A percentile compares a stretch with the other conserved stretches of the same genome.
Conservation (phyloP, 2,888 invertebrate genomes). For the Melinaea menophilus region DNA sequence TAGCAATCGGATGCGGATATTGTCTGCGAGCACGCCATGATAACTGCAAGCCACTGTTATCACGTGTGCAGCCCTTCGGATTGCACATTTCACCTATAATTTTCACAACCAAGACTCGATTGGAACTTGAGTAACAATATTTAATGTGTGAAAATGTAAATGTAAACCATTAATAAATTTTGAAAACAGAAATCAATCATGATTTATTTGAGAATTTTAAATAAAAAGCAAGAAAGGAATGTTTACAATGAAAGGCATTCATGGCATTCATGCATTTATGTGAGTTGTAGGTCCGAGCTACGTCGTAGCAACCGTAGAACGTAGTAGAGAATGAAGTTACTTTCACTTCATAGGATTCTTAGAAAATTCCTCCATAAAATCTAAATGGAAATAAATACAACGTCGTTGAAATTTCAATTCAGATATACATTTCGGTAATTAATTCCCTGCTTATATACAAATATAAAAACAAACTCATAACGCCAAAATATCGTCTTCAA, state of each 20-base stretch:
- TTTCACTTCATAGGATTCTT: constrained; percentile 49
- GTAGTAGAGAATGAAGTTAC: constrained; percentile 70
- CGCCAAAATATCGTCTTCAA: no score
- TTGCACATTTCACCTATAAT: neutral
- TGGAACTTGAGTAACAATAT: no score
- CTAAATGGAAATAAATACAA: neutral
- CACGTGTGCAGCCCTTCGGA: constrained; percentile 12
- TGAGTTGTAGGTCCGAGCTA: constrained; percentile 50
- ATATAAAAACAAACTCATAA: no score
- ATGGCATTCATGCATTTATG: constrained; percentile 40
- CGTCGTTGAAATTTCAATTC: neutral
- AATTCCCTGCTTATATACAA: neutral
- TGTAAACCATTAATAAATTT: no score
- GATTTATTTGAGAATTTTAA: neutral
- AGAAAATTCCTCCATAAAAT: neutral
- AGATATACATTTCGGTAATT: no score
- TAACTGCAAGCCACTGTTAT: constrained; percentile 21
- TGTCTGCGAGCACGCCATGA: constrained; percentile 36
- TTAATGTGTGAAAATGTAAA: no score
- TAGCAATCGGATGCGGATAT: constrained; percentile 32
- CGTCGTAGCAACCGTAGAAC: constrained; percentile 64
- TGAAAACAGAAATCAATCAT: neutral
- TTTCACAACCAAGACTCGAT: neutral
- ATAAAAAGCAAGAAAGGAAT: neutral
- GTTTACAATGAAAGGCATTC: constrained; percentile 50